Percentiles rank a stretch among this genome's conserved stretches.
These are phyloP conservation scores for Vimba vimba DNA, from an alignment of 2,113 vertebrate species.

Conservation along the genomic window DNA sequence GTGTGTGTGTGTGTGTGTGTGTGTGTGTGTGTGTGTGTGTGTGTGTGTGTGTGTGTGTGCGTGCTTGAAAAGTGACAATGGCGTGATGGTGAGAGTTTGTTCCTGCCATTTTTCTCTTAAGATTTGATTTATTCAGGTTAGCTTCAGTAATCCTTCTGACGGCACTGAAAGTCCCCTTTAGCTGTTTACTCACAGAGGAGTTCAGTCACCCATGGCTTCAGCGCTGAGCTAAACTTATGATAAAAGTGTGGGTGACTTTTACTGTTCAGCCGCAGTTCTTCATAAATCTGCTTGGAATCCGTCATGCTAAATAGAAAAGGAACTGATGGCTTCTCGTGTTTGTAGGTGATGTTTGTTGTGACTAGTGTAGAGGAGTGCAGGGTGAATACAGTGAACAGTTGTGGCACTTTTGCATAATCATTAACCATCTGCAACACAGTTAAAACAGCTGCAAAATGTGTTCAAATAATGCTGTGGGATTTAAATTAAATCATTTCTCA, in stretches of 20 bases:
- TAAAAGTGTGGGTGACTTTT: slow-evolving; percentile 26
- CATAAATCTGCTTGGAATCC: not conserved
- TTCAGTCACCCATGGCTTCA: slow-evolving; percentile 27
- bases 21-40: not conserved
- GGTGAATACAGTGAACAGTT: not conserved
- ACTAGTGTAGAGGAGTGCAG: not conserved
- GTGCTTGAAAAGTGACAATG: slow-evolving; percentile 18
- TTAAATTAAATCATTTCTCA: not conserved
- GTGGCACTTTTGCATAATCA: not conserved
- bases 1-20: not conserved
- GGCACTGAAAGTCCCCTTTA: slow-evolving; percentile 10
- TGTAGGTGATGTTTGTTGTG: not conserved
- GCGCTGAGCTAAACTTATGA: slow-evolving; percentile 29
- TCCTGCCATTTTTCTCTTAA: slow-evolving; percentile 2
- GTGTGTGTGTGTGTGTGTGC: not conserved
- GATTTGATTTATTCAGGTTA: slow-evolving; percentile 34
- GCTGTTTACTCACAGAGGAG: slow-evolving; percentile 30
- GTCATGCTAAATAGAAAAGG: not conserved
- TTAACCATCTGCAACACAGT: not conserved
- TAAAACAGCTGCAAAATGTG: not conserved
- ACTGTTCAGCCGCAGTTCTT: not conserved
- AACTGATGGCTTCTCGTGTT: not conserved
- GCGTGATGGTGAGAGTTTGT: slow-evolving; percentile 24
- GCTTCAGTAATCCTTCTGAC: slow-evolving; percentile 25
- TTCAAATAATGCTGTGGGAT: not conserved